Conservation (phyloP, 2,797 vertebrate species). For the Geotrypetes seraphini region DNA sequence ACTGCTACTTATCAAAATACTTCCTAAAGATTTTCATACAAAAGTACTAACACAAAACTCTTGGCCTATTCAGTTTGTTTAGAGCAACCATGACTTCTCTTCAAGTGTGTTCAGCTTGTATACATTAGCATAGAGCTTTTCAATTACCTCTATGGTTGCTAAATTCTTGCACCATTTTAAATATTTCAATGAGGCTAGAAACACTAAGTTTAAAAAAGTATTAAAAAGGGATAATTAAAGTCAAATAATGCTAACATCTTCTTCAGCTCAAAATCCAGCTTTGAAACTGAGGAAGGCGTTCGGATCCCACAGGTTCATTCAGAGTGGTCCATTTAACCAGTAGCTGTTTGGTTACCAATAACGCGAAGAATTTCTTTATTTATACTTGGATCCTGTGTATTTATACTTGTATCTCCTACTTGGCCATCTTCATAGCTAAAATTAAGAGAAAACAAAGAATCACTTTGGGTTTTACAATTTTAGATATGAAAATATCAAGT, state of each 20-base stretch:
- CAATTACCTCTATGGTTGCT: conserved; percentile 43
- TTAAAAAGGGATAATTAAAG: too few species aligned
- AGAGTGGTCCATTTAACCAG: conserved; percentile 62
- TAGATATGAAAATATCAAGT: too few species aligned
- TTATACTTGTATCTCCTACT: conserved; percentile 79
- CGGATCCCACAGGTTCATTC: conserved; percentile 32
- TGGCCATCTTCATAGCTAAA: conserved; percentile 80
- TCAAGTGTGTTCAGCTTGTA: conserved; percentile 35
- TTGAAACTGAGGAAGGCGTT: conserved; percentile 63
- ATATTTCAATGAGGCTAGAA: conserved; percentile 53
- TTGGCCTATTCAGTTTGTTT: conserved; percentile 59
- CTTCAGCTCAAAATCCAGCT: conserved; percentile 78
- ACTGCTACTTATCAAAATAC: conserved; percentile 49
- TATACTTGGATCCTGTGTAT: conserved; percentile 76
- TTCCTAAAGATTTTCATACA: conserved; percentile 50
- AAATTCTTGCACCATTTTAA: conserved; percentile 43
- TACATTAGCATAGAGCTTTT: conserved; percentile 49
- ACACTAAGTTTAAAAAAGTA: conserved; percentile 59
- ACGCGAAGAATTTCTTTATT: conserved; percentile 81
- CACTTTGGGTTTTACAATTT: not conserved
- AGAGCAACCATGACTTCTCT: conserved; percentile 47
- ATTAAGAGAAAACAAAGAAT: conserved; percentile 24
- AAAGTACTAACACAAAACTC: conserved; percentile 63
- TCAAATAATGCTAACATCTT: conserved; percentile 63
- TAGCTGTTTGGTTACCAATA: conserved; percentile 84